phyloP scores from a whole-genome alignment of 2,888 invertebrate genomes.

The Conistra vaccinii region DNA sequence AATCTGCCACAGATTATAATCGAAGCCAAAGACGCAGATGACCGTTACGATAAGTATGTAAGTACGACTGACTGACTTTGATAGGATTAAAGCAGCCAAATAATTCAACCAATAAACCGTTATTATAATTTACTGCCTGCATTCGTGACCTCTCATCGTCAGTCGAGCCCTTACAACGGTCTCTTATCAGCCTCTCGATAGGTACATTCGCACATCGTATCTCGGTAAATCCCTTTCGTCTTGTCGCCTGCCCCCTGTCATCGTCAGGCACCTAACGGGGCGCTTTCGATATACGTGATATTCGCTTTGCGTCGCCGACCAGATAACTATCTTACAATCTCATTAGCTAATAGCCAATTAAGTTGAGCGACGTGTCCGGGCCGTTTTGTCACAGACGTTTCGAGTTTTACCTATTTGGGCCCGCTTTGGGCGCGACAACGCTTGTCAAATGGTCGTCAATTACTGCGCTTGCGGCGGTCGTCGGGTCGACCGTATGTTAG shows the following conservation, averaged over 20 bases:
- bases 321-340: constrained; percentile 79
- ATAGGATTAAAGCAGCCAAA: constrained; percentile 9
- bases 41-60: constrained; percentile 8
- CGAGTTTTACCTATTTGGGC: constrained; percentile 66
- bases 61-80: constrained; percentile 3
- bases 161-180: constrained; percentile 34
- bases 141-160: constrained; percentile 46
- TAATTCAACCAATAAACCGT: constrained; percentile 32
- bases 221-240: constrained; percentile 61
- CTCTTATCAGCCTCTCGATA: constrained; percentile 51
- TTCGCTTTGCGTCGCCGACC: constrained; percentile 80
- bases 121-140: constrained; percentile 32
- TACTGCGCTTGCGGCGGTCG: constrained; percentile 51
- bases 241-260: constrained; percentile 72
- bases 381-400: constrained; percentile 69
- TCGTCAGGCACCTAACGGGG: constrained; percentile 77
- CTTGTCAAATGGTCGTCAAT: constrained; percentile 67
- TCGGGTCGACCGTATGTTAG: constrained; percentile 45
- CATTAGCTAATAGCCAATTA: constrained; percentile 85
- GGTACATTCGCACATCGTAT: constrained; percentile 63
- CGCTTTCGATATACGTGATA: constrained; percentile 71
- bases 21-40: neutral
- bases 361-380: constrained; percentile 88
- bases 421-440: constrained; percentile 63
- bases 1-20: constrained; percentile 26